Base-by-base conservation (phyloP, 2,113 vertebrate species). In the Pantherophis guttatus region DNA sequence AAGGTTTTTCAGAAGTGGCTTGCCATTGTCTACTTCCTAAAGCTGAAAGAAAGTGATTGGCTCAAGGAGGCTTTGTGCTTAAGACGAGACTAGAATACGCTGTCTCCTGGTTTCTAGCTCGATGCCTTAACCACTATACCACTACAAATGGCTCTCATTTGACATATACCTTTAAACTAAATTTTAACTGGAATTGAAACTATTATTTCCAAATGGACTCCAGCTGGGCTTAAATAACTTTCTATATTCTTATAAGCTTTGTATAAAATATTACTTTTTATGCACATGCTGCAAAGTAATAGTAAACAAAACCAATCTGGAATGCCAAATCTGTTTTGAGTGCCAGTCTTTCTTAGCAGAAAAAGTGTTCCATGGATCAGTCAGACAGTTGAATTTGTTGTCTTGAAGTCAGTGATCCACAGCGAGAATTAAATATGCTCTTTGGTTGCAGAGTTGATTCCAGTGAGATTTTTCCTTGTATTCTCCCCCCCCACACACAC, bases 401-500 rank as follows among this genome's bases (percentile, higher is more conserved):
- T 58, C 75, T 86, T 85, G 39, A 52, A 50, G 26, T 86, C 23
- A 29, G 8, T 85, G 10, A 57, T 24, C 55, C 57, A 33, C 10
- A 81, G 19, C 8, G 1, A 29, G 15, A 81, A 33, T 53, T 70
- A 33, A 70, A 75, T 11, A 3, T 65, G 21, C 13, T 62, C 15
- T 85, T 81, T 81, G 26, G 52, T 62, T 91, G n/a, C 70, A 24
- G 19, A 91, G n/a, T 17, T 33, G 23, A 23, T 70, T 29, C 44
- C 21, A 55, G 53, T 88, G 11, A 54, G 15, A 33, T 88, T 57
- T 54, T 55, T 88, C 26, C 33, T 48, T 48, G n/a, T 58, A 58
- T 26, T 48, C 39, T 39, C 39, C 39, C 8, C 4, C 7, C 8
- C 0, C 5, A 0, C 65, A 7, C 5, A 0, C 65, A 7, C 33